These are phyloP conservation scores for Chaetops frenatus DNA, from an alignment of 2,113 vertebrate genomes.

Conservation along the genomic window DNA sequence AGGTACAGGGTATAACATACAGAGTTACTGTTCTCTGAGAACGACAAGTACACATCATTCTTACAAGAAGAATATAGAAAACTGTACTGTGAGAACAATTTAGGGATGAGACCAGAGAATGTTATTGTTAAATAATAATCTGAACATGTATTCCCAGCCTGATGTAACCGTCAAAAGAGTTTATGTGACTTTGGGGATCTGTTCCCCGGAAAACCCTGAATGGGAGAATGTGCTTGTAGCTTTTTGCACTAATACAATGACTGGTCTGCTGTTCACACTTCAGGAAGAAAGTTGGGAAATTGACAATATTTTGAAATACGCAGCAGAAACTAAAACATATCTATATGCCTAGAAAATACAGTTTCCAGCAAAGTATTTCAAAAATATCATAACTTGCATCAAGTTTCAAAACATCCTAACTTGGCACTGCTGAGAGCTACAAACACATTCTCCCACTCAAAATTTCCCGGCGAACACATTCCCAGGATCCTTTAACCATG, in stretches of 20 bases:
- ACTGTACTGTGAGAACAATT: neutral
- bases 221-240: accelerated
- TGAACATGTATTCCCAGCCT: accelerated
- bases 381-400: accelerated
- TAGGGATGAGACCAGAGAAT: neutral
- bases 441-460: neutral
- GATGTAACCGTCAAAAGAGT: accelerated
- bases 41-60: accelerated
- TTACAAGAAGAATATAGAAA: neutral
- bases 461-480: neutral
- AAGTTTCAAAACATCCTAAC: neutral
- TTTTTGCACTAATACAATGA: accelerated
- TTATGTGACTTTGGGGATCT: accelerated
- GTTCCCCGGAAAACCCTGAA: neutral
- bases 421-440: neutral
- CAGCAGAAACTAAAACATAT: neutral
- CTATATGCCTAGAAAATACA: neutral
- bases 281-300: neutral
- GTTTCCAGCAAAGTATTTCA: accelerated
- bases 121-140: neutral
- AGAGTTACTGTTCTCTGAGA: neutral
- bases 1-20: accelerated
- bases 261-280: neutral
- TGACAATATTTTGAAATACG: neutral
- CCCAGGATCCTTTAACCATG: too few species aligned